Evolutionary conservation across 2,888 invertebrate species (phyloP).

Genomic region (Polia nebulosa): DNA sequence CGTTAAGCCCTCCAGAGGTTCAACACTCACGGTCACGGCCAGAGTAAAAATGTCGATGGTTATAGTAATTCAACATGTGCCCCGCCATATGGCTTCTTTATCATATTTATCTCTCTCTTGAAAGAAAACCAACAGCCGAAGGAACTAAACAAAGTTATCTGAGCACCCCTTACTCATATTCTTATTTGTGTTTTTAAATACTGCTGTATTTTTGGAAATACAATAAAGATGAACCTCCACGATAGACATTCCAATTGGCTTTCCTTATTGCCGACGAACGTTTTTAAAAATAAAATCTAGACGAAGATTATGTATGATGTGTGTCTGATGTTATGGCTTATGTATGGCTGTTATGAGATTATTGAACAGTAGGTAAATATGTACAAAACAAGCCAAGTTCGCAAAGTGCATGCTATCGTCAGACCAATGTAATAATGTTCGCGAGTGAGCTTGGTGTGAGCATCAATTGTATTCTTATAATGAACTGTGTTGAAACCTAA

Average conservation of each 20-base stretch:
- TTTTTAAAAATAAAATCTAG: constrained; percentile 33
- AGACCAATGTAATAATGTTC: constrained; percentile 40
- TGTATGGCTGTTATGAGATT: too few relatives aligned
- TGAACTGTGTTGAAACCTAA: constrained; percentile 61
- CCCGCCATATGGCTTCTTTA: constrained; percentile 83
- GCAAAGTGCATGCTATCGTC: constrained; percentile 53
- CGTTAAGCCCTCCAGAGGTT: constrained; percentile 62
- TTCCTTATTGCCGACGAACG: constrained; percentile 14
- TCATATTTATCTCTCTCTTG: constrained; percentile 76
- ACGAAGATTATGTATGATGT: constrained; percentile 18
- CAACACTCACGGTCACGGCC: constrained; percentile 81
- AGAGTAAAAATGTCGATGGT: constrained; percentile 69
- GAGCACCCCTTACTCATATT: constrained; percentile 19
- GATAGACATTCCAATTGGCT: constrained; percentile 14
- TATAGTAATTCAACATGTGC: constrained; percentile 78
- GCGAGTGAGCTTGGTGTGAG: constrained; percentile 34
- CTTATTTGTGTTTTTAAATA: constrained; percentile 29
- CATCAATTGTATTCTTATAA: constrained; percentile 58
- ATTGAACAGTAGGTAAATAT: constrained; percentile 61
- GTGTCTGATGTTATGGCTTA: constrained; percentile 52
- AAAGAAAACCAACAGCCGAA: constrained; percentile 70
- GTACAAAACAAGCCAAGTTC: constrained; percentile 46
- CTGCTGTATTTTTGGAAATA: not conserved
- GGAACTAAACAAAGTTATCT: constrained; percentile 71
- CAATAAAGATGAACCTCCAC: constrained; percentile 8